Conservation (phyloP, 2,888 invertebrate genomes). For the Kryphioiulus occultus region DNA sequence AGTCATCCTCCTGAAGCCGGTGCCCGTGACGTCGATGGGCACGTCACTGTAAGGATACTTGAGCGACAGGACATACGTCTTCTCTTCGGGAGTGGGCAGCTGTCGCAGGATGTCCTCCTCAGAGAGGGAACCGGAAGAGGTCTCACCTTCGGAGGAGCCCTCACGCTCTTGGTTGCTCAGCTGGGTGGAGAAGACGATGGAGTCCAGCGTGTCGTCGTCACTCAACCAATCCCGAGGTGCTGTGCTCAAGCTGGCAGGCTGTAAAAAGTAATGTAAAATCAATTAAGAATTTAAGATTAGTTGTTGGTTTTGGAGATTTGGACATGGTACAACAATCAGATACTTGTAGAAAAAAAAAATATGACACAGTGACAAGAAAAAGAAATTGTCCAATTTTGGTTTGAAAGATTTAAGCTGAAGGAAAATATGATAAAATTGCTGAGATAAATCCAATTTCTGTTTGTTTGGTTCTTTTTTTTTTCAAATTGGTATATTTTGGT, state of each 20-base stretch:
- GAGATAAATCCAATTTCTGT: too few relatives aligned
- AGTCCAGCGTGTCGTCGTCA: conserved; percentile 54
- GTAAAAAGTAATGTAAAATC: conserved; percentile 40
- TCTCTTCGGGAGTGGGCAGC: conserved; percentile 59
- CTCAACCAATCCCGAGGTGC: conserved; percentile 55
- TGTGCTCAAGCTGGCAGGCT: conserved; percentile 58
- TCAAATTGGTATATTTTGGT: too few relatives aligned
- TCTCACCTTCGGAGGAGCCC: neutral
- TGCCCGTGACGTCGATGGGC: conserved; percentile 87
- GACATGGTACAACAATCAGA: too few relatives aligned
- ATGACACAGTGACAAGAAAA: too few relatives aligned
- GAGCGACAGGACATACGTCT: conserved; percentile 57
- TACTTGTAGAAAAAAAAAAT: too few relatives aligned
- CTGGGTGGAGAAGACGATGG: conserved; percentile 50
- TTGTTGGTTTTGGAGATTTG: neutral
- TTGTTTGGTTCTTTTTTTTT: too few relatives aligned
- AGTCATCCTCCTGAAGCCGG: conserved; percentile 88
- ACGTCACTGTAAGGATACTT: conserved; percentile 84
- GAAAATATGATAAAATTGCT: too few relatives aligned
- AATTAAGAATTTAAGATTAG: neutral
- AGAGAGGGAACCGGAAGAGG: conserved; percentile 70
- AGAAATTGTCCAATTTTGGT: too few relatives aligned
- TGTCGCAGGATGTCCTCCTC: conserved; percentile 45
- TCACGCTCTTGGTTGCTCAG: conserved; percentile 44
- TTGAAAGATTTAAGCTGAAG: too few relatives aligned